Base-by-base conservation (phyloP, 2,797 vertebrate genomes). In the Chelonia mydas region DNA sequence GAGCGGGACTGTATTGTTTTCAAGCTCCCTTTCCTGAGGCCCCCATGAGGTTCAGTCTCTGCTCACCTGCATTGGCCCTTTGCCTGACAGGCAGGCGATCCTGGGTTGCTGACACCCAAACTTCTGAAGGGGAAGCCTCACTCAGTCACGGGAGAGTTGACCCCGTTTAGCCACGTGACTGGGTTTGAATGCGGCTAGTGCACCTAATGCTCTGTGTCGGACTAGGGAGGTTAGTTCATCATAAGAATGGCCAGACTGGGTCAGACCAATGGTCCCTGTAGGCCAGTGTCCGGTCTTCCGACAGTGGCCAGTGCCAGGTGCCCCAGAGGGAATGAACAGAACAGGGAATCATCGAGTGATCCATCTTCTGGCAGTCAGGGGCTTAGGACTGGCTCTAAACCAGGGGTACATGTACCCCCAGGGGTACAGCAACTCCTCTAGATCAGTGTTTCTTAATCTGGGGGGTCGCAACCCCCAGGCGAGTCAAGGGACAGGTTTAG, bases 101-200 rank as follows among this genome's bases (percentile, higher is more conserved):
- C 65, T 23, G 65, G 19, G 17, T 23, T 10, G 10, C 19, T 37
- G 65, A 37, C 16, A 11, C n/a, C n/a, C 5, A 3, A 23, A 21
- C 19, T 72, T 23, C 65, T 5, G 17, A 41, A 72, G n/a, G n/a
- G 9, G 61, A 37, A 72, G 33, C 16, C 19, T 68, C n/a, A 19
- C n/a, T 68, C 33, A 2, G 10, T n/a, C n/a, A 21, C 10, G 5
- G n/a, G 65, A 19, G 65, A 37, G 19, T 21, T 72, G 65, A n/a
- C 10, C 0, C 2, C 3, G 5, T 37, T 37, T 3, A 11, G n/a
- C 11, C 19, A 10, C 10, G 1, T 41, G n/a, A 21, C n/a, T 41
- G 65, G 65, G 65, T 41, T 37, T 72, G 65, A 11, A 3, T 37
- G 65, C 19, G 33, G 17, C 16, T 8, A 37, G 16, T 5, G 8